phyloP scores from a whole-genome alignment of 2,797 vertebrate species.

The Cephalopachus bancanus region DNA sequence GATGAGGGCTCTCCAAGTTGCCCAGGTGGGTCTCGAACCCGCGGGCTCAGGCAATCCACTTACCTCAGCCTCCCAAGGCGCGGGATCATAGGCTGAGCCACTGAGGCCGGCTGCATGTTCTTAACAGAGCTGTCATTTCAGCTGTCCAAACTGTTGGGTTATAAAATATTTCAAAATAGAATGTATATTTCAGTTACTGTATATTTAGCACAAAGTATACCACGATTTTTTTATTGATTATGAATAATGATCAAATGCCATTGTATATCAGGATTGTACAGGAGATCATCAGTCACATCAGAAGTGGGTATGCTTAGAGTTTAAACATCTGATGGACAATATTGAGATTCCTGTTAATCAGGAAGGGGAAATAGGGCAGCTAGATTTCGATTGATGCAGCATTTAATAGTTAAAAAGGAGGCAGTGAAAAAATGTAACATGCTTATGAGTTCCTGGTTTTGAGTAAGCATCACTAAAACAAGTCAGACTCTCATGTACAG shows the following conservation, averaged over 20 bases:
- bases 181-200: background rate
- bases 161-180: background rate
- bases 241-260: background rate
- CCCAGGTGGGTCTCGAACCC: too few relatives aligned
- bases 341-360: background rate
- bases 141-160: background rate
- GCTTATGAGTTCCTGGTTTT: background rate
- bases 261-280: background rate
- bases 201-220: background rate
- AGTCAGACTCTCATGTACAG: background rate
- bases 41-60: too few relatives aligned
- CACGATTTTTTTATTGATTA: background rate
- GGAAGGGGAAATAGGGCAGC: background rate
- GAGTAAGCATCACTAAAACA: background rate
- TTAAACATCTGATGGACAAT: background rate
- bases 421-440: background rate
- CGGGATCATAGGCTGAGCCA: too few relatives aligned
- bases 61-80: too few relatives aligned
- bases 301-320: background rate
- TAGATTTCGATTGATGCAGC: background rate
- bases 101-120: background rate
- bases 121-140: background rate
- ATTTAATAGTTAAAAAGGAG: constrained; percentile 13
- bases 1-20: too few relatives aligned
- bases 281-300: background rate